phyloP scores from a whole-genome alignment of 2,888 invertebrate species.

The Trissonchulus sp. region DNA sequence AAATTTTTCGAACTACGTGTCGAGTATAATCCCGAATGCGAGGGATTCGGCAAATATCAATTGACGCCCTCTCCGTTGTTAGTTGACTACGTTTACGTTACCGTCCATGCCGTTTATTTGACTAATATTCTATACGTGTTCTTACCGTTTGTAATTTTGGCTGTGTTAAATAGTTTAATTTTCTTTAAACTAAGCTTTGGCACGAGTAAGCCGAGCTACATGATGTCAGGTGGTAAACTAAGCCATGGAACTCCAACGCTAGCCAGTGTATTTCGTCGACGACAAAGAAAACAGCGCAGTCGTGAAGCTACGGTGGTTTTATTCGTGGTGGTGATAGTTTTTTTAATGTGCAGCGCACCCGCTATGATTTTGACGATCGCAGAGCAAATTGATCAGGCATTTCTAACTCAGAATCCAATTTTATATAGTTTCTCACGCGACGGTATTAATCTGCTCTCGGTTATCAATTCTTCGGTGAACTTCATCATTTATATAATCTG shows the following conservation, averaged over 20 bases:
- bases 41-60: conserved; percentile 8
- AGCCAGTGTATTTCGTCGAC: not conserved
- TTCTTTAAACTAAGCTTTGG: not conserved
- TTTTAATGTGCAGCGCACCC: conserved; percentile 23
- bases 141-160: conserved; percentile 13
- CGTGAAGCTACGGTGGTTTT: conserved; percentile 20
- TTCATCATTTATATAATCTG: conserved; percentile 18
- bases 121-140: conserved; percentile 20
- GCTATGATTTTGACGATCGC: conserved; percentile 4
- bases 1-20: conserved; percentile 18
- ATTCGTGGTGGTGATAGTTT: conserved; percentile 20
- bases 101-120: conserved; percentile 8
- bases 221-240: not conserved
- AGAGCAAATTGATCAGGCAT: conserved; percentile 1
- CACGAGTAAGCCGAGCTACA: not conserved
- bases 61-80: not conserved
- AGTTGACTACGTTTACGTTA: not conserved
- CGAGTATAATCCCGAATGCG: conserved; percentile 4
- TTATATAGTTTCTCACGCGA: conserved; percentile 16
- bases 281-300: not conserved
- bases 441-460: conserved; percentile 12
- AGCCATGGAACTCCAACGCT: too few species aligned
- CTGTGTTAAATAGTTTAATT: conserved; percentile 25
- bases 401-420: conserved; percentile 3
- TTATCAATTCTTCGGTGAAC: conserved; percentile 24